These are phyloP conservation scores for Pipistrellus pygmaeus DNA, from an alignment of 2,797 vertebrate species.

Conservation along the genomic window DNA sequence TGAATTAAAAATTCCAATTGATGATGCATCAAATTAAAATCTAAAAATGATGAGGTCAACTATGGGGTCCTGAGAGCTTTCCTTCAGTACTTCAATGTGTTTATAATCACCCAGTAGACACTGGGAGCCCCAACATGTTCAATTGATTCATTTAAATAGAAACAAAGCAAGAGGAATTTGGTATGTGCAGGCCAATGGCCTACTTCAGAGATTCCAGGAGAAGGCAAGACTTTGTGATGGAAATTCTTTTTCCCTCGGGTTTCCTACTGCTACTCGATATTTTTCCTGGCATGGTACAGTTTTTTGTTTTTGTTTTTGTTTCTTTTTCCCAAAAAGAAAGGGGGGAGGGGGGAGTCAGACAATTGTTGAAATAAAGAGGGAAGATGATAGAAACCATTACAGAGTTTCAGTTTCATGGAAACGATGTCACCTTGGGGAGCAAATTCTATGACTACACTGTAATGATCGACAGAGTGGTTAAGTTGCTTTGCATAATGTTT, in stretches of 20 bases:
- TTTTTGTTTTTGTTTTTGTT: background rate
- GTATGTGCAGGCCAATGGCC: conserved; percentile 82
- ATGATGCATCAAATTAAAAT: conserved; percentile 88
- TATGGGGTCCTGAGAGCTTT: conserved; percentile 83
- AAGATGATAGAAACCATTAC: conserved; percentile 74
- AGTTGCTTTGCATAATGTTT: conserved; percentile 55
- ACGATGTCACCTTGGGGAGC: conserved; percentile 63
- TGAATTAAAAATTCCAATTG: conserved; percentile 90
- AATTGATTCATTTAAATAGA: conserved; percentile 89
- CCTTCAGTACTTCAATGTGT: conserved; percentile 82
- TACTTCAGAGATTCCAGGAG: conserved; percentile 87
- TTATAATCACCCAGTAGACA: conserved; percentile 88
- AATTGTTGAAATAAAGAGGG: conserved; percentile 76
- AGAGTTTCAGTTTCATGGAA: conserved; percentile 70
- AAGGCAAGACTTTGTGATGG: conserved; percentile 87
- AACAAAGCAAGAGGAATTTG: conserved; percentile 86
- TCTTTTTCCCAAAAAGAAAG: no score
- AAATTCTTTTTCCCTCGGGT: conserved; percentile 86
- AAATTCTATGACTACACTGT: background rate
- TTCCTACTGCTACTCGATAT: conserved; percentile 84
- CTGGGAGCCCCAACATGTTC: conserved; percentile 85
- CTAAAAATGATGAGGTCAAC: conserved; percentile 85
- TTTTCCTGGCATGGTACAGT: conserved; percentile 80
- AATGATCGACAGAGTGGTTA: background rate
- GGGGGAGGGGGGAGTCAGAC: background rate